These are phyloP conservation scores for Characodon lateralis DNA, from an alignment of 2,797 vertebrate genomes.

Conservation along the genomic window DNA sequence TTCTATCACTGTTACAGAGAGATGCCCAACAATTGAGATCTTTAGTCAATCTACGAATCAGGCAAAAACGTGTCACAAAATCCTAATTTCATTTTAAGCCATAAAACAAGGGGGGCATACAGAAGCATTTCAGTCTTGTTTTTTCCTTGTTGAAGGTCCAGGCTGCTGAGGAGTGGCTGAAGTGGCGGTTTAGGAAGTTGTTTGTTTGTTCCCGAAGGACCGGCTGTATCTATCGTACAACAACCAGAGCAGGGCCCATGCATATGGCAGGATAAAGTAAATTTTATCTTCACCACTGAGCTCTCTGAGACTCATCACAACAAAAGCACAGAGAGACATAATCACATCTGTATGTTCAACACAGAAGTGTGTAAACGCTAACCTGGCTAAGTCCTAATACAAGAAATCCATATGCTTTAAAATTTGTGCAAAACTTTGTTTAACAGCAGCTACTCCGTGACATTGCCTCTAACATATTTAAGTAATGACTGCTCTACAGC, in stretches of 20 bases:
- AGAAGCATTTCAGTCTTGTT: constrained; percentile 45
- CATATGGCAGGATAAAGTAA: constrained; percentile 38
- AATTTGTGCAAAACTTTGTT: background rate
- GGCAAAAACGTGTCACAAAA: constrained; percentile 25
- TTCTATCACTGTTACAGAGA: background rate
- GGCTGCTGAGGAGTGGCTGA: constrained; percentile 57
- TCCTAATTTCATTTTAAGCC: constrained; percentile 24
- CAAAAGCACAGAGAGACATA: background rate
- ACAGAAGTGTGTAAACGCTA: constrained; percentile 34
- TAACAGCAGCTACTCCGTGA: background rate
- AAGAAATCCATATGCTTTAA: background rate
- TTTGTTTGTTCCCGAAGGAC: constrained; percentile 75
- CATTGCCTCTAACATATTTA: too few relatives aligned
- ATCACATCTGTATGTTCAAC: constrained; percentile 12
- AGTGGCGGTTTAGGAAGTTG: constrained; percentile 64
- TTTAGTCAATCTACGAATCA: background rate
- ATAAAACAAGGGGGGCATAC: constrained; percentile 31
- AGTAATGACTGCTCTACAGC: too few relatives aligned
- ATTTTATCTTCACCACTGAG: constrained; percentile 26
- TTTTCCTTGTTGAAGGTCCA: constrained; percentile 54
- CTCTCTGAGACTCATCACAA: constrained; percentile 26
- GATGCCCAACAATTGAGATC: background rate
- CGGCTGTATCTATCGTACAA: constrained; percentile 54
- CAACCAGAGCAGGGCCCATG: constrained; percentile 32
- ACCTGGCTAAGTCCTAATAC: background rate